Conservation (phyloP, 2,797 vertebrate species). For the Takifugu rubripes region DNA sequence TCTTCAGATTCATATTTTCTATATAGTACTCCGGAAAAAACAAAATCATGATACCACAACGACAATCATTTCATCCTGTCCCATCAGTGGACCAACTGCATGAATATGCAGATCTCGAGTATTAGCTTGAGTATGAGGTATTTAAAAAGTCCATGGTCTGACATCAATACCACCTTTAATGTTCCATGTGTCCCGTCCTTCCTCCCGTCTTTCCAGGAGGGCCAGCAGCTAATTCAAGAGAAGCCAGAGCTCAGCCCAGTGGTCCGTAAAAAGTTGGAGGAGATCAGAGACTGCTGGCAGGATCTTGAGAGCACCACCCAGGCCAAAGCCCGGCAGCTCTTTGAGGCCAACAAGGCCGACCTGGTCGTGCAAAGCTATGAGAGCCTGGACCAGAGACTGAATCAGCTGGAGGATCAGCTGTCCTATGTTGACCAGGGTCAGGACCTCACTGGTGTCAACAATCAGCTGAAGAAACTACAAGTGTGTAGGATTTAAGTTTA, state of each 20-base stretch:
- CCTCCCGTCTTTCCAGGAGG: constrained; percentile 74
- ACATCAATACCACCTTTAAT: too few relatives aligned
- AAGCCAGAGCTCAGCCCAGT: constrained; percentile 85
- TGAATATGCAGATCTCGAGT: too few relatives aligned
- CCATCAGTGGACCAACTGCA: too few relatives aligned
- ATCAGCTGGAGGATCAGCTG: constrained; percentile 85
- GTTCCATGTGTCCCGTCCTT: too few relatives aligned
- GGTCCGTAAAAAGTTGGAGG: constrained; percentile 82
- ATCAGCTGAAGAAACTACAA: constrained; percentile 88
- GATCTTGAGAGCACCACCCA: constrained; percentile 88
- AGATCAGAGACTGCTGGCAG: constrained; percentile 88
- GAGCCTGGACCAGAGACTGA: constrained; percentile 83
- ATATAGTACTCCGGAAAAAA: too few relatives aligned
- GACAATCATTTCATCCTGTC: too few relatives aligned
- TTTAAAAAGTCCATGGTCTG: too few relatives aligned
- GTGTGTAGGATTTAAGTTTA: constrained; percentile 52
- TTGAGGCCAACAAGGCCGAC: constrained; percentile 85
- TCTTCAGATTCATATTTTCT: too few relatives aligned
- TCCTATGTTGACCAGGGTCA: constrained; percentile 78
- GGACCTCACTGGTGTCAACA: constrained; percentile 86
- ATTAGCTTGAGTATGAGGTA: too few relatives aligned
- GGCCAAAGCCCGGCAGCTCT: constrained; percentile 85
- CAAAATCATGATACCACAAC: too few relatives aligned
- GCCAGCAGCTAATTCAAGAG: constrained; percentile 88
- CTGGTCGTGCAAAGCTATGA: constrained; percentile 86